Percentiles rank a stretch among this genome's conserved stretches.
Evolutionary conservation across 2,888 invertebrate genomes (phyloP).

Genomic region (Adineta ricciae): DNA sequence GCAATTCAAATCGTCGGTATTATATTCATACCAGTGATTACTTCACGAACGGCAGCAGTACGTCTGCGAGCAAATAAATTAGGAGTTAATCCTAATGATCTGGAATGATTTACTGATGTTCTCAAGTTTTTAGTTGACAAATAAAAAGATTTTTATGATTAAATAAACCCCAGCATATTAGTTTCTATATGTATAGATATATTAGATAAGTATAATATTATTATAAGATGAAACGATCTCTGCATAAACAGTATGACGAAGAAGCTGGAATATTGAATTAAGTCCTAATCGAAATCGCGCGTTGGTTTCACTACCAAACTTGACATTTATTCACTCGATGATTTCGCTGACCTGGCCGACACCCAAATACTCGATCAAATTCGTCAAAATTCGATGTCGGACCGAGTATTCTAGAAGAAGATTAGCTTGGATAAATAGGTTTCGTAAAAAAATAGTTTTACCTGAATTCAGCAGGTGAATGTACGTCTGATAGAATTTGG

Average conservation of each 20-base stretch:
- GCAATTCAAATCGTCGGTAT: neutral
- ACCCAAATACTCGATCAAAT: constrained; percentile 40
- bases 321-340: constrained; percentile 21
- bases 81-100: too few relatives aligned
- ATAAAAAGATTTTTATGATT: too few relatives aligned
- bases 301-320: neutral
- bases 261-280: too few relatives aligned
- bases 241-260: too few relatives aligned
- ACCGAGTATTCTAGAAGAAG: constrained; percentile 41
- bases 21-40: neutral
- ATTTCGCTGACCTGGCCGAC: constrained; percentile 35
- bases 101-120: too few relatives aligned
- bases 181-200: too few relatives aligned
- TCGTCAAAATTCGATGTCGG: constrained; percentile 40
- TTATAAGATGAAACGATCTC: too few relatives aligned
- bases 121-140: too few relatives aligned
- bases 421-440: neutral
- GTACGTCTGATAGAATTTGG: neutral
- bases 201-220: too few relatives aligned
- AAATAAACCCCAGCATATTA: too few relatives aligned
- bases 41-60: neutral
- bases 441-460: neutral
- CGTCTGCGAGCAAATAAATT: neutral
- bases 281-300: too few relatives aligned
- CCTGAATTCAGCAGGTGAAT: neutral